phyloP scores from a whole-genome alignment of 53 echinoderm and acorn worm species.

The Holothuria leucospilota region DNA sequence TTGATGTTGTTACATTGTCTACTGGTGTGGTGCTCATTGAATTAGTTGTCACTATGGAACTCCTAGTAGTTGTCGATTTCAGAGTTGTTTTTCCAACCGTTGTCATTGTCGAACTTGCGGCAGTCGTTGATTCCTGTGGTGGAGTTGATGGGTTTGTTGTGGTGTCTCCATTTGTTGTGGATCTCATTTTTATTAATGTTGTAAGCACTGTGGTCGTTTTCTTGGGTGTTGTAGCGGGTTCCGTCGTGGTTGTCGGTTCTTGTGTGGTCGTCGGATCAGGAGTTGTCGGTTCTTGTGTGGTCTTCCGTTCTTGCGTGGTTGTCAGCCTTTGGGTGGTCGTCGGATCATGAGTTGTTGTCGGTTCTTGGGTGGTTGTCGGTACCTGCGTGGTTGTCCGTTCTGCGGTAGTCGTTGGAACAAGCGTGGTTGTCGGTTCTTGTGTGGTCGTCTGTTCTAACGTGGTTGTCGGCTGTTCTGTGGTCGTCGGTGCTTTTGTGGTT shows the following conservation, averaged over 20 bases:
- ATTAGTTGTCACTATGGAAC: no score
- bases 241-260: background rate
- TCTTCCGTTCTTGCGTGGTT: background rate
- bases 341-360: background rate
- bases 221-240: background rate
- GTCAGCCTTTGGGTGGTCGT: background rate
- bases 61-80: background rate
- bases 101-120: no score
- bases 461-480: background rate
- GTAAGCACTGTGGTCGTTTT: background rate
- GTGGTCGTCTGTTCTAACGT: background rate
- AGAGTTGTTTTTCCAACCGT: background rate
- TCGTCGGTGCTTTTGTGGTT: background rate
- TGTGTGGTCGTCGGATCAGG: background rate
- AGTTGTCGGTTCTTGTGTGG: no score
- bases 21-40: no score
- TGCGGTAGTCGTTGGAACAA: background rate
- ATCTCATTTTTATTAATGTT: no score
- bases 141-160: no score
- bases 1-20: no score
- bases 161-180: no score
- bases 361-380: no score
- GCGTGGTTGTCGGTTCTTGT: background rate
- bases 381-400: background rate
- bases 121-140: no score